Evolutionary conservation across 2,113 vertebrate species (phyloP), one percentile per base, ranked within the genome.

Genomic region (Seriola quinqueradiata): DNA sequence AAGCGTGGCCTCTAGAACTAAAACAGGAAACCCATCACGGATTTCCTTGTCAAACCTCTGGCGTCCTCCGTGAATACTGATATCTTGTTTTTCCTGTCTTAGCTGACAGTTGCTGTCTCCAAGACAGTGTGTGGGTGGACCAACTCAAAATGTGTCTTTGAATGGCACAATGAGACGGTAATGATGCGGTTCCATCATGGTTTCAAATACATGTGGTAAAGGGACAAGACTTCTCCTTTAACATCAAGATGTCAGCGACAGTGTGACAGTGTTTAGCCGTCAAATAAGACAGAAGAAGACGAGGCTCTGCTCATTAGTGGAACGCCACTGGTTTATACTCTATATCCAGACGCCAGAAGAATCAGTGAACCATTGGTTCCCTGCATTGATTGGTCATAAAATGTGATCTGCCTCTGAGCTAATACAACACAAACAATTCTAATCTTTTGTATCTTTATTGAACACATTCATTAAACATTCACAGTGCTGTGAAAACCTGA

Each of bases 191-290:
- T 14, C 5, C 46, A 48, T 54, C 8, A 9, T 54, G 50, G 50
- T n/a, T n/a, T 54, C 19, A 38, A 28, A 28, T 28, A 28, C 28
- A 28, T 28, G 28, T 8, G 1, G 8, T 38, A 38, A 38, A 7
- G 38, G 38, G 38, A 28, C 28, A 28, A 28, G 28, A 28, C 28
- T 28, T 28, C 1, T 5, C 38, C 38, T 38, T 57, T 55, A 17
- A 75, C 28, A 60, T 77, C 74, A 40, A 14, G 10, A 36, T 52
- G 55, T 28, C 28, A 69, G 60, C 70, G 23, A 40, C 21, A 54
- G 6, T 63, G 50, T 28, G 28, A 28, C 28, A 28, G 28, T 28
- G 28, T 28, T 28, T 54, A 57, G 38, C 8, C 32, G 44, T 64
- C 25, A 57, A 36, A 73, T 48, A 44, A 44, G 40, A 67, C 40